These are phyloP conservation scores for Sycophila sp. DNA, from an alignment of 1,140 invertebrate genomes.

Conservation along the genomic window DNA sequence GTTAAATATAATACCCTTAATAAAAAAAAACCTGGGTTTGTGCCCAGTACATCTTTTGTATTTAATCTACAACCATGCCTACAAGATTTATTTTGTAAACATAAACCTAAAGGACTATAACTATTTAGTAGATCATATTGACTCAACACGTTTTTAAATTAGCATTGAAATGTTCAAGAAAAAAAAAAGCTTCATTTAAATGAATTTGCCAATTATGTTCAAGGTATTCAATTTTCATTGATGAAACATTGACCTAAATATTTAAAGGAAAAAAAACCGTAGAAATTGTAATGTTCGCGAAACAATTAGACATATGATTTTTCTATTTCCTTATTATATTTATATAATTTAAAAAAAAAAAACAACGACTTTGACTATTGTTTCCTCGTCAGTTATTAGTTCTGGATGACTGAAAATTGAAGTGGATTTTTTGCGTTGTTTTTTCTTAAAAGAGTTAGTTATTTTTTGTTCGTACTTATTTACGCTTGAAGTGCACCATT, in stretches of 20 bases:
- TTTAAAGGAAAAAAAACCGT: neutral
- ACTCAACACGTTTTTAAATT: neutral
- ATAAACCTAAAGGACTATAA: too few species aligned
- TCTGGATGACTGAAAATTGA: conserved; percentile 23
- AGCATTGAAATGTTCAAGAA: neutral
- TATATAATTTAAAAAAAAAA: conserved; percentile 17
- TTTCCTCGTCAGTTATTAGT: conserved; percentile 17
- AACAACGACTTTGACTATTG: conserved; percentile 10
- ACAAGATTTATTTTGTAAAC: too few species aligned
- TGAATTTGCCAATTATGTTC: neutral
- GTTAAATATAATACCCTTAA: conserved; percentile 49
- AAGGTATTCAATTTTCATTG: conserved; percentile 1
- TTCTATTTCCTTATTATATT: conserved; percentile 16
- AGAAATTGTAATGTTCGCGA: neutral
- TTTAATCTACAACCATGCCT: conserved; percentile 14
- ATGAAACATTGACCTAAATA: conserved; percentile 28
- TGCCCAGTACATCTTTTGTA: conserved; percentile 28
- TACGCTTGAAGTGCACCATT: neutral
- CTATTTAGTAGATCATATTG: too few species aligned
- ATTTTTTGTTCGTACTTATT: conserved; percentile 3
- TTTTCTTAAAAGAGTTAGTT: neutral
- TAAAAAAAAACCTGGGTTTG: conserved; percentile 45
- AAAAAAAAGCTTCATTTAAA: neutral
- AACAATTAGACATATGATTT: neutral
- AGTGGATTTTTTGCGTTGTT: too few species aligned